Conservation (phyloP, 2,888 invertebrate species). For the Orthosia gracilis region DNA sequence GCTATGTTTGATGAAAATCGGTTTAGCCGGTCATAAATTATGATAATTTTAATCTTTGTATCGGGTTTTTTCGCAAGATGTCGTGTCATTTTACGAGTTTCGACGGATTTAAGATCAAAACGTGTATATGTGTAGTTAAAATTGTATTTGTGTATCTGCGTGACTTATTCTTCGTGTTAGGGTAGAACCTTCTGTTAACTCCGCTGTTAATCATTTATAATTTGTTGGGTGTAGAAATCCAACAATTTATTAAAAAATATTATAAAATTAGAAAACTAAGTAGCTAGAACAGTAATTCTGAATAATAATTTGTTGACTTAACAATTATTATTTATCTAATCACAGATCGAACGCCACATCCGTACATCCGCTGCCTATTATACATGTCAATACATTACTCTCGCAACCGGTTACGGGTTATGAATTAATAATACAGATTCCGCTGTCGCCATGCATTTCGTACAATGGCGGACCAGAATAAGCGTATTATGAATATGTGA, state of each 20-base stretch:
- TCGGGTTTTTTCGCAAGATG: no score
- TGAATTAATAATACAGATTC: conserved; percentile 63
- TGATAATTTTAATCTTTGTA: no score
- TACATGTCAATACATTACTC: conserved; percentile 53
- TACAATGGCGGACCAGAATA: conserved; percentile 6
- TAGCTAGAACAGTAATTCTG: not conserved
- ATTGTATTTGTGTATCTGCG: no score
- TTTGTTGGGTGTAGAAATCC: no score
- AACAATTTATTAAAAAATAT: not conserved
- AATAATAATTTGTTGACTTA: conserved; percentile 12
- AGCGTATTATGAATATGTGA: not conserved
- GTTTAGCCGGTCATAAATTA: no score
- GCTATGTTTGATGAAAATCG: no score
- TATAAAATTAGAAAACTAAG: not conserved
- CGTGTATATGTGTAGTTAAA: no score
- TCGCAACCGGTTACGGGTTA: conserved; percentile 56
- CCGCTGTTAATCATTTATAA: no score
- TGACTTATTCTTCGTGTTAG: no score
- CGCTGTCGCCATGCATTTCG: conserved; percentile 38
- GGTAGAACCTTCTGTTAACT: no score
- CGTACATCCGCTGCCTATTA: conserved; percentile 54
- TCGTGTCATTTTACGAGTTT: no score
- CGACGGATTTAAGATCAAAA: no score
- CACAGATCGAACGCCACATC: conserved; percentile 50
- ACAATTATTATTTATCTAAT: conserved; percentile 55